phyloP scores from a whole-genome alignment of 2,888 invertebrate species.

The Agrotis exclamationis region DNA sequence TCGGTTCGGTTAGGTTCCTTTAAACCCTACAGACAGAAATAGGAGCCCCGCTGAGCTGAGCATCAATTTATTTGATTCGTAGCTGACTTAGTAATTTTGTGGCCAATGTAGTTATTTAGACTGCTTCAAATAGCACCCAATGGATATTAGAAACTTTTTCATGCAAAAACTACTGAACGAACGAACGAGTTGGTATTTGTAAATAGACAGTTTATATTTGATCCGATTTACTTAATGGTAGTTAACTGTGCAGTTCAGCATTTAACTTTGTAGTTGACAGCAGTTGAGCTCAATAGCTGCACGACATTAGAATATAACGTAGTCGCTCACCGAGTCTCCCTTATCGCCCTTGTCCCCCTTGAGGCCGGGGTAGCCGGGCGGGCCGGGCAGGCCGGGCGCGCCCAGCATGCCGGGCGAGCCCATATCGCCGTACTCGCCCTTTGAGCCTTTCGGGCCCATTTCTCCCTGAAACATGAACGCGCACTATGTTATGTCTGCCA shows the following conservation, averaged over 20 bases:
- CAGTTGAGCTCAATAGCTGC: neutral
- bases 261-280: neutral
- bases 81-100: no score
- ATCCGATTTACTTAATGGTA: neutral
- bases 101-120: no score
- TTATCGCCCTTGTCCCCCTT: conserved; percentile 98
- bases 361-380: conserved; percentile 96
- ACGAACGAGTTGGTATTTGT: no score
- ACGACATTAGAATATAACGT: neutral
- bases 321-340: conserved; percentile 96
- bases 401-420: conserved; percentile 98
- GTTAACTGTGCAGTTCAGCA: neutral
- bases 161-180: no score
- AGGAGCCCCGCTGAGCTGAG: no score
- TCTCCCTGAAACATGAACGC: conserved; percentile 91
- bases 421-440: conserved; percentile 97
- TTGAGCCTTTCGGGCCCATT: conserved; percentile 96
- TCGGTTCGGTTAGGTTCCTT: no score
- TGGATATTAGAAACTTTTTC: no score
- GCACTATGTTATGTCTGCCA: neutral
- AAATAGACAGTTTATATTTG: no score
- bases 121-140: no score
- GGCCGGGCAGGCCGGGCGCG: conserved; percentile 96
- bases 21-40: no score
- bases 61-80: no score